Evolutionary conservation across 2,113 vertebrate genomes (phyloP).

Genomic region (Erythrolamprus reginae): DNA sequence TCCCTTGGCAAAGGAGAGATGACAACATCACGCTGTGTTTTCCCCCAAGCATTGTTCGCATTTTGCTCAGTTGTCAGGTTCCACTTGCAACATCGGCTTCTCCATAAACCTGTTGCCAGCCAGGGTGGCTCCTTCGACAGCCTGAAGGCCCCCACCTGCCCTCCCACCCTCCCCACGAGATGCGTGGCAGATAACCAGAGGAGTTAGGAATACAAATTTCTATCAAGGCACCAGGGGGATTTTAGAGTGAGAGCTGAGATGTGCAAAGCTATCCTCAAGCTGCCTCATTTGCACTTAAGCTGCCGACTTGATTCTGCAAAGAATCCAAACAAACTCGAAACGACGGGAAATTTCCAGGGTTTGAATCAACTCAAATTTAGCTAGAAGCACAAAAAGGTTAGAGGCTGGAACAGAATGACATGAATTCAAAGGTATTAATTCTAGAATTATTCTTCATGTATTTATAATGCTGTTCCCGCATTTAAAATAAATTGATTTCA

Average conservation of each 20-base stretch:
- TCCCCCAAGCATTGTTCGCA: background rate
- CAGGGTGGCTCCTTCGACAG: background rate
- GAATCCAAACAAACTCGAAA: background rate
- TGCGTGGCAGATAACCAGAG: background rate
- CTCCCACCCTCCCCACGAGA: background rate
- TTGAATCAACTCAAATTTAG: background rate
- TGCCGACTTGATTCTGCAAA: background rate
- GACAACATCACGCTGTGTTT: background rate
- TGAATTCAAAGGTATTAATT: background rate
- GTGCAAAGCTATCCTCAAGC: too few species aligned
- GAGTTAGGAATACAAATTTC: background rate
- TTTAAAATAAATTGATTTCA: background rate
- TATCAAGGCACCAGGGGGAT: background rate
- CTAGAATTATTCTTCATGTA: background rate
- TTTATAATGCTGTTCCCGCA: background rate
- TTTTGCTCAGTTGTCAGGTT: background rate
- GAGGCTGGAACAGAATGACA: background rate
- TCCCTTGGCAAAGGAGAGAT: background rate
- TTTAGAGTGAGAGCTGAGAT: background rate
- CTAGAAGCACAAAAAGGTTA: background rate
- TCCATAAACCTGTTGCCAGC: too few species aligned
- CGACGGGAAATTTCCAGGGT: background rate
- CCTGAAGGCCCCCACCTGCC: background rate
- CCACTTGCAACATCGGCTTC: background rate
- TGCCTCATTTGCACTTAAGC: background rate